Conservation (phyloP, 2,797 vertebrate species). For the Alosa sapidissima region DNA sequence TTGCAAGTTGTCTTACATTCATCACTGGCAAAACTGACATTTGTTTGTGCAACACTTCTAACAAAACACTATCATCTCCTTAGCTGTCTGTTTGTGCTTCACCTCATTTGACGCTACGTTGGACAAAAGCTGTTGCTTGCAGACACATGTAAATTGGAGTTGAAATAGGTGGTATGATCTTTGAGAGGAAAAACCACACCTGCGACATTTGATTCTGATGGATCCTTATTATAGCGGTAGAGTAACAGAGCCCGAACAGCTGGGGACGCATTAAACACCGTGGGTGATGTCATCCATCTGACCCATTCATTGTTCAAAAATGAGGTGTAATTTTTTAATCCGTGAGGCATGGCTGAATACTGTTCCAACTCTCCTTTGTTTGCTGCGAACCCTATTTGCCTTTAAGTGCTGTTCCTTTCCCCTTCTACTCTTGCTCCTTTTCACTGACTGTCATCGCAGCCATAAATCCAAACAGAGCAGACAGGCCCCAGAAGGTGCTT, state of each 20-base stretch:
- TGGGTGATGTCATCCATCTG: slow-evolving; percentile 2
- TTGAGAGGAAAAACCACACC: neutral
- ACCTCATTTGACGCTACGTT: neutral
- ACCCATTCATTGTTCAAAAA: neutral
- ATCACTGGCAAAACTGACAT: neutral
- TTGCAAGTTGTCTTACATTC: neutral
- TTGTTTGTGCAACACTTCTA: neutral
- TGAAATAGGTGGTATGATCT: neutral
- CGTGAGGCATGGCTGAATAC: neutral
- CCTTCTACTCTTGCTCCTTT: neutral
- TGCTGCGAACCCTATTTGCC: neutral
- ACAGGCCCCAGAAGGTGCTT: slow-evolving; percentile 46
- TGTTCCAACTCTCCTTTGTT: neutral
- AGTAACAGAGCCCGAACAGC: neutral
- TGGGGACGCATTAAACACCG: neutral
- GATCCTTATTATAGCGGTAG: neutral
- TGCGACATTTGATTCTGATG: slow-evolving; percentile 11
- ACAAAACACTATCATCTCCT: neutral
- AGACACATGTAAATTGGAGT: neutral
- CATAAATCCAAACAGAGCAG: slow-evolving; percentile 45
- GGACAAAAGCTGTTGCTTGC: neutral
- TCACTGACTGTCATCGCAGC: neutral
- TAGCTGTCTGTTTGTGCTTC: neutral
- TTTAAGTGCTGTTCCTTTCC: neutral
- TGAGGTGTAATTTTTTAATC: slow-evolving; percentile 10